Percentiles rank a stretch among this genome's conserved stretches.
phyloP scores from a whole-genome alignment of 2,797 vertebrate species.

The Odontamblyopus rebecca region DNA sequence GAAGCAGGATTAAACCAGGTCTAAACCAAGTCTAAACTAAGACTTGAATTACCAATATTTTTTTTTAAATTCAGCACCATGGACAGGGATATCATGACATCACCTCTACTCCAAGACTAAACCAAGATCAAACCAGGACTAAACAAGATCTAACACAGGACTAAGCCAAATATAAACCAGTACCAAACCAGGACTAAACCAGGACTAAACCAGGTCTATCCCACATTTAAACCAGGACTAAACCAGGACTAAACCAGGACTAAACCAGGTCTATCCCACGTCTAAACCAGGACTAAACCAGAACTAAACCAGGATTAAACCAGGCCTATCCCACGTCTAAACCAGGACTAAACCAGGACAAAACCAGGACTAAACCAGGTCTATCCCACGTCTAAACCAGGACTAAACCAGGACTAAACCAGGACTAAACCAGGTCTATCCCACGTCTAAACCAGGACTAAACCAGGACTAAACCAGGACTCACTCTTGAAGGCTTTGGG shows the following conservation, averaged over 20 bases:
- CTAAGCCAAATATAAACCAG: background rate
- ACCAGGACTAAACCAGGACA: too few species aligned
- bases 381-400: background rate
- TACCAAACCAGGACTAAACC: background rate
- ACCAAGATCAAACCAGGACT: background rate
- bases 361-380: too few species aligned
- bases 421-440: background rate
- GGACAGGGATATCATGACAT: too few species aligned
- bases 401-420: background rate
- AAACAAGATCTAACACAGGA: background rate
- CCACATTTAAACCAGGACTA: too few species aligned
- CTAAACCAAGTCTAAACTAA: too few species aligned
- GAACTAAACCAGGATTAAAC: too few species aligned
- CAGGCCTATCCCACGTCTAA: background rate
- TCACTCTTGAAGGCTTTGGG: conserved; percentile 99
- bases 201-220: background rate
- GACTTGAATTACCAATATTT: too few species aligned
- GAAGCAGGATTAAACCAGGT: too few species aligned
- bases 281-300: background rate
- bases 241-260: too few species aligned
- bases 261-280: too few species aligned
- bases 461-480: conserved; percentile 32
- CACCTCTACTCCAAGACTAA: too few species aligned
- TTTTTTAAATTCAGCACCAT: too few species aligned
- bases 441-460: background rate